A percentile compares a stretch with the other conserved stretches of the same genome.
Conservation (phyloP, 2,113 vertebrate species). For the Cygnus atratus region DNA sequence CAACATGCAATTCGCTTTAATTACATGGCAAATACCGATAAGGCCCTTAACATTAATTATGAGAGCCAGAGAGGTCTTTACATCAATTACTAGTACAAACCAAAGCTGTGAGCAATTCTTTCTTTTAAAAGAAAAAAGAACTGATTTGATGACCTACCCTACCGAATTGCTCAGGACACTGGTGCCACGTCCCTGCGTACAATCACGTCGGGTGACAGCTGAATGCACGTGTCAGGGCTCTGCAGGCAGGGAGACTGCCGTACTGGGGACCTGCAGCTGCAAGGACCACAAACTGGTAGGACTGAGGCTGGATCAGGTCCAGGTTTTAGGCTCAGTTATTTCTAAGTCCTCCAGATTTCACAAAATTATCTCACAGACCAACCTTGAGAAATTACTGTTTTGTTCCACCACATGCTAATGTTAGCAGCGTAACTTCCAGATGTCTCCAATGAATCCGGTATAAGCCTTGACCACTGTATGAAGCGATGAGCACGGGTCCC, state of each 20-base stretch:
- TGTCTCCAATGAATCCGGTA: background rate
- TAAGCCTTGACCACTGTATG: background rate
- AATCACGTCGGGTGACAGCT: background rate
- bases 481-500: background rate
- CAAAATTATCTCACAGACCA: background rate
- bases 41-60: conserved; percentile 18
- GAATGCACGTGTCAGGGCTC: too few relatives aligned
- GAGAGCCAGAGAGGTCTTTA: background rate
- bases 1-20: background rate
- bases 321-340: background rate
- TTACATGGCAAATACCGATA: conserved; percentile 18
- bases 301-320: background rate
- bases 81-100: background rate
- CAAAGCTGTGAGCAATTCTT: background rate
- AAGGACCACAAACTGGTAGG: background rate
- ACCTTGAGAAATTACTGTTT: background rate
- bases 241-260: too few relatives aligned
- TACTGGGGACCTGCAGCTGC: background rate
- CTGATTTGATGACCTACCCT: background rate
- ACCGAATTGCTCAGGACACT: background rate
- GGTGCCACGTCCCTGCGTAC: background rate
- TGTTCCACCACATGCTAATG: accelerated
- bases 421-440: background rate
- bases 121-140: background rate
- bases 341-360: background rate